Conservation (phyloP, 2,888 invertebrate species). For the Thera obeliscata region DNA sequence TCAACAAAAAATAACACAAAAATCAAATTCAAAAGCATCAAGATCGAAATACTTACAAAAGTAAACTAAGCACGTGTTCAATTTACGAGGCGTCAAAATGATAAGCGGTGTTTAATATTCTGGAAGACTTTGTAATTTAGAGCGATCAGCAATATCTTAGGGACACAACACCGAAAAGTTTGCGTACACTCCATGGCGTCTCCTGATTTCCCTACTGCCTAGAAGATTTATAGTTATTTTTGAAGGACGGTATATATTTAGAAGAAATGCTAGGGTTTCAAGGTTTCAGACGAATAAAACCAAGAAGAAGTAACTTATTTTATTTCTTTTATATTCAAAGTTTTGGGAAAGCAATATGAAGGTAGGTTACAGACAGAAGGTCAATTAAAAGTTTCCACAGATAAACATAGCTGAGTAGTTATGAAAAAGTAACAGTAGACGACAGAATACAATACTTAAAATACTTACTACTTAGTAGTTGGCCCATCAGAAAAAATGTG, state of each 20-base stretch:
- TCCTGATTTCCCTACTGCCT: not conserved
- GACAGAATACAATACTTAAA: too few relatives aligned
- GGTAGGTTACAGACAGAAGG: too few relatives aligned
- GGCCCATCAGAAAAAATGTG: too few relatives aligned
- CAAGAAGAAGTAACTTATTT: too few relatives aligned
- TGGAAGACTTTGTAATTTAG: slow-evolving; percentile 17
- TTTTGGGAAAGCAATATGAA: too few relatives aligned
- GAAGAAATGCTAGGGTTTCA: too few relatives aligned
- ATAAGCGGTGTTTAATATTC: slow-evolving; percentile 22
- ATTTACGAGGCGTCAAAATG: slow-evolving; percentile 18
- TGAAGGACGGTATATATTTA: not conserved
- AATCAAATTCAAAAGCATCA: slow-evolving; percentile 12
- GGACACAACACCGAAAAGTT: slow-evolving; percentile 4
- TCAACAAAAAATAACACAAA: not conserved
- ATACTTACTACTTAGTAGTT: too few relatives aligned
- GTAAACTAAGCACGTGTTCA: slow-evolving; percentile 25
- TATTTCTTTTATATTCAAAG: too few relatives aligned
- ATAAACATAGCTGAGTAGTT: too few relatives aligned
- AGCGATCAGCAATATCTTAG: slow-evolving; percentile 14
- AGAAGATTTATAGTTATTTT: not conserved
- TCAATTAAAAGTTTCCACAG: too few relatives aligned
- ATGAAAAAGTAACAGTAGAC: too few relatives aligned
- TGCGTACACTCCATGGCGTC: slow-evolving; percentile 2
- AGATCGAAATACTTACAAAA: slow-evolving; percentile 15
- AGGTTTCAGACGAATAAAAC: too few relatives aligned